A percentile compares a stretch with the other conserved stretches of the same genome.
Conservation (phyloP, 2,113 vertebrate species). For the Tupaia tana region DNA sequence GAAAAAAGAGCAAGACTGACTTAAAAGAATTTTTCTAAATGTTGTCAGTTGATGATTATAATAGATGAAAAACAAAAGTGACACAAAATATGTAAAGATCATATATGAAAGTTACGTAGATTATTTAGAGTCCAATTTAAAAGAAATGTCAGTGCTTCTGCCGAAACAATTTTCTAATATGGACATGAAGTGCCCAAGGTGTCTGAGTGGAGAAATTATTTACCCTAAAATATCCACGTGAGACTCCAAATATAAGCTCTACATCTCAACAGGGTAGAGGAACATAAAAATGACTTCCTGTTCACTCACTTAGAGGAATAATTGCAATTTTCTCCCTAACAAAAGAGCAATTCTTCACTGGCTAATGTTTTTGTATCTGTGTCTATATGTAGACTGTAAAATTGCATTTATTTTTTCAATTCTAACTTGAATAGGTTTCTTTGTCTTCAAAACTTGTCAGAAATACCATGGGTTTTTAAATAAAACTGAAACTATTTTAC, state of each 20-base stretch:
- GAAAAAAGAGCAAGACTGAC: not conserved
- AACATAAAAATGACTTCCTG: constrained; percentile 53
- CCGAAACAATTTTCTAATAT: constrained; percentile 57
- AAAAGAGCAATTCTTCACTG: constrained; percentile 50
- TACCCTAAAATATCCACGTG: constrained; percentile 13
- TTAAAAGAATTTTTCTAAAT: constrained; percentile 51
- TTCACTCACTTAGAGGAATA: constrained; percentile 61
- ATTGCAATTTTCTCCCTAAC: constrained; percentile 67
- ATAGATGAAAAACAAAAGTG: constrained; percentile 44
- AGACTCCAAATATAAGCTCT: not conserved
- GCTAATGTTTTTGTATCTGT: constrained; percentile 48
- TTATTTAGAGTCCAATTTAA: constrained; percentile 42
- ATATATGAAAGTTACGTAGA: not conserved
- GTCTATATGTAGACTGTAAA: not conserved
- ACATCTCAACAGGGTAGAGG: constrained; percentile 30
- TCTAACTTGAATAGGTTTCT: constrained; percentile 38
- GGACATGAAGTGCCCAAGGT: constrained; percentile 46
- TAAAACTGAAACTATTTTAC: constrained; percentile 22
- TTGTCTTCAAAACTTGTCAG: constrained; percentile 49
- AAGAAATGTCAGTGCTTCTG: constrained; percentile 67
- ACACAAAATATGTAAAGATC: not conserved
- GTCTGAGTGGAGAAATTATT: constrained; percentile 50
- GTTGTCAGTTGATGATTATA: constrained; percentile 33
- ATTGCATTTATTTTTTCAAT: constrained; percentile 42
- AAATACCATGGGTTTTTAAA: constrained; percentile 52